A percentile compares a stretch with the other conserved stretches of the same genome.
These are phyloP conservation scores for Papilio xuthus DNA, from an alignment of 1,140 invertebrate species.

Conservation along the genomic window DNA sequence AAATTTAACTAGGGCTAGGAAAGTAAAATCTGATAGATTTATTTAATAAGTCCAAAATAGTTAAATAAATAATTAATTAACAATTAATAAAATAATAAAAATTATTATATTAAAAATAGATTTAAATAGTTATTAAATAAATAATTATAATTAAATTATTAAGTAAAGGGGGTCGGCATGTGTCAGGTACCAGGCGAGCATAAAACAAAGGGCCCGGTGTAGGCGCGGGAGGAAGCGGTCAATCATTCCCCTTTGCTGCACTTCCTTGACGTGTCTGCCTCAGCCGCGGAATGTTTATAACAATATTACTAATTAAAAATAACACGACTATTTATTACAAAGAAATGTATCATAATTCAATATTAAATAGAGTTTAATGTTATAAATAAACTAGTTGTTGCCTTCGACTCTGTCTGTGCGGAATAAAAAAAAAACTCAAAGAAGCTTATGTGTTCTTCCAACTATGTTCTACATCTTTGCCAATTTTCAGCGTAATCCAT, in stretches of 20 bases:
- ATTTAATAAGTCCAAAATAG: too few relatives aligned
- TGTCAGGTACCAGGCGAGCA: slow-evolving; percentile 51
- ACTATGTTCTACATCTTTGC: too few relatives aligned
- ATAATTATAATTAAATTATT: slow-evolving; percentile 38
- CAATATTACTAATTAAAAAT: slow-evolving; percentile 13
- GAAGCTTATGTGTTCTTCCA: too few relatives aligned
- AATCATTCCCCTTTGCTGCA: slow-evolving; percentile 63
- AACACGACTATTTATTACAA: background rate
- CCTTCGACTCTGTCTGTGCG: too few relatives aligned
- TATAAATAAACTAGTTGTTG: too few relatives aligned
- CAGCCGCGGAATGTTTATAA: slow-evolving; percentile 42
- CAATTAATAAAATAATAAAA: background rate
- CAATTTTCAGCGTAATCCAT: too few relatives aligned
- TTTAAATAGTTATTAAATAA: slow-evolving; percentile 37
- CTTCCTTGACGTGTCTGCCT: slow-evolving; percentile 41
- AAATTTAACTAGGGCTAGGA: too few relatives aligned
- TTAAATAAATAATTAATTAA: background rate
- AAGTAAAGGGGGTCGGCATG: slow-evolving; percentile 9
- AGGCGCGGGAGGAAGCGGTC: slow-evolving; percentile 67
- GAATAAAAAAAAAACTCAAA: too few relatives aligned
- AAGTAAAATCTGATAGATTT: too few relatives aligned
- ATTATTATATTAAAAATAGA: too few relatives aligned
- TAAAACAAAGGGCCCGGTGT: slow-evolving; percentile 66
- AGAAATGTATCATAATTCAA: too few relatives aligned
- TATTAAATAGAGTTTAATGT: too few relatives aligned